Evolutionary conservation across 2,888 invertebrate genomes (phyloP), one percentile per base, ranked within the genome.

Genomic region (Epsilonema sp.): DNA sequence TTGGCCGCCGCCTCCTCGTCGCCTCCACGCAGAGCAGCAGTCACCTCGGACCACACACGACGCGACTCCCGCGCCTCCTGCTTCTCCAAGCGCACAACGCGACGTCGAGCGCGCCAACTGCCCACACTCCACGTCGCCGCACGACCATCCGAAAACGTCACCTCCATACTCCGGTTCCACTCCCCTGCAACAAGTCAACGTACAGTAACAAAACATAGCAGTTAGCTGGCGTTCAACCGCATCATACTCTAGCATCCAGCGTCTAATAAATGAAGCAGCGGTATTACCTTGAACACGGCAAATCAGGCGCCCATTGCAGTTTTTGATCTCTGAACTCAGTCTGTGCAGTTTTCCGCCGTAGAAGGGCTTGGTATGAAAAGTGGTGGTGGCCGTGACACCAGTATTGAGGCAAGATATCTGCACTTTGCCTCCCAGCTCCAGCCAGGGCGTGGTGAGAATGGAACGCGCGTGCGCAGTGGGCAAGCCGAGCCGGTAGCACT

Each of bases 311-410:
- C n/a, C n/a, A n/a, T n/a, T n/a, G n/a, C n/a, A n/a, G n/a, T n/a
- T n/a, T n/a, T n/a, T n/a, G n/a, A n/a, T n/a, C n/a, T n/a, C n/a
- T n/a, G n/a, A n/a, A n/a, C n/a, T n/a, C n/a, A n/a, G 64, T 39
- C 65, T 61, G 54, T 72, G 69, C 20, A 70, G 56, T 53, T 67
- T 69, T n/a, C 70, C 71, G 44, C 70, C 71, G 58, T 71, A 71
- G 55, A 71, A 72, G 26, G 71, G 70, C 70, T 71, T 71, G 2
- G 70, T 70, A 53, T 71, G 71, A 56, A 72, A 72, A 50, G 63
- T 61, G 31, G 71, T 60, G 41, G 63, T 52, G 23, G 72, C 64
- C 13, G 62, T 56, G 52, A 62, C 65, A 42, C 66, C 65, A 2
- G 68, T 67, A 50, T 65, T 64, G 26, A 59, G 57, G 52, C 70